These are phyloP conservation scores for Rhimphoctona megacephalus DNA, from an alignment of 2,888 invertebrate species.

Conservation along the genomic window DNA sequence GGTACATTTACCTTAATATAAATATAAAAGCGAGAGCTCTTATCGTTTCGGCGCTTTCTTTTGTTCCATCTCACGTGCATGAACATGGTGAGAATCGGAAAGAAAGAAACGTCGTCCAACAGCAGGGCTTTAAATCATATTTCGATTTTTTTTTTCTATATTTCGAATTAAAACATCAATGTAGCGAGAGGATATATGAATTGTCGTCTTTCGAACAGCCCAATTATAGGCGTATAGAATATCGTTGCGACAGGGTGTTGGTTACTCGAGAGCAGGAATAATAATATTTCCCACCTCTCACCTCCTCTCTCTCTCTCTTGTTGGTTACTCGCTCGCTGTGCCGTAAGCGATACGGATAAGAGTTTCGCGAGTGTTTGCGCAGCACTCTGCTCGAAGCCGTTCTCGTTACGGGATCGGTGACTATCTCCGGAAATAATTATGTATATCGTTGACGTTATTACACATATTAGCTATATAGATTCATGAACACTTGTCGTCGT, in stretches of 20 bases:
- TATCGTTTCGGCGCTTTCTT: no score
- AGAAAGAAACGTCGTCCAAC: background rate
- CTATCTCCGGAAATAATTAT: slow-evolving; percentile 60
- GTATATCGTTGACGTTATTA: slow-evolving; percentile 26
- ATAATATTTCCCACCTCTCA: slow-evolving; percentile 3
- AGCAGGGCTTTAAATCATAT: background rate
- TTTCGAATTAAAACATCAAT: no score
- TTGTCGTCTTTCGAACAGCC: background rate
- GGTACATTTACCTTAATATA: no score
- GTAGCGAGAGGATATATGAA: background rate
- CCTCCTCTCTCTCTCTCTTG: background rate
- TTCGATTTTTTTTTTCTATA: background rate
- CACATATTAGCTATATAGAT: background rate
- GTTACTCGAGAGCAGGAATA: slow-evolving; percentile 27
- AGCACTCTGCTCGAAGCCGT: background rate
- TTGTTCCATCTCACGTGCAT: no score
- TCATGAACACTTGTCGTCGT: background rate
- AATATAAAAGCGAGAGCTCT: no score
- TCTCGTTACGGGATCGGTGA: slow-evolving; percentile 54
- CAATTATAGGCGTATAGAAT: background rate
- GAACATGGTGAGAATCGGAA: background rate
- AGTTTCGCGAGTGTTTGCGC: slow-evolving; percentile 35
- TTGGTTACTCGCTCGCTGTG: slow-evolving; percentile 12
- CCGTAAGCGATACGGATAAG: slow-evolving; percentile 60
- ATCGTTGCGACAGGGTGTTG: background rate